A percentile compares a stretch with the other conserved stretches of the same genome.
phyloP scores from a whole-genome alignment of 2,797 vertebrate species.

The Tauraco hartlaubi region DNA sequence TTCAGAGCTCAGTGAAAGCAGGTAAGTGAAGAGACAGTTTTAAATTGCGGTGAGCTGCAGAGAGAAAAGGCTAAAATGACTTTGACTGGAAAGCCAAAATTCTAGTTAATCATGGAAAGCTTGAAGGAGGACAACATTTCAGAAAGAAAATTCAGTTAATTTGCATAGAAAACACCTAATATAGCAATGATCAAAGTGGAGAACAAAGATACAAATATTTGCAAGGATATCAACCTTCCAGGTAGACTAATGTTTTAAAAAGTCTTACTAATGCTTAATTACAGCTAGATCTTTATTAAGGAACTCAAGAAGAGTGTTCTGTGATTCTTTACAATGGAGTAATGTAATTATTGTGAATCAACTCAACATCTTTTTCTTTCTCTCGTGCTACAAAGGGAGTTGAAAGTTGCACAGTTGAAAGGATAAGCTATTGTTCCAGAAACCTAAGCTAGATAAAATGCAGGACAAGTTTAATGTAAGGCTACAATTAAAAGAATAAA shows the following conservation, averaged over 20 bases:
- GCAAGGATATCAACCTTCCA: not conserved
- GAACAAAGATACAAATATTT: not conserved
- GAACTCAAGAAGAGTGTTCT: not conserved
- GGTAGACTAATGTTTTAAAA: not conserved
- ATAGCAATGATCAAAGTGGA: not conserved
- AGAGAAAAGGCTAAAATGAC: not conserved
- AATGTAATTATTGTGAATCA: slow-evolving; percentile 28
- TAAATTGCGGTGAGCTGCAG: not conserved
- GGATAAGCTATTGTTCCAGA: slow-evolving; percentile 51
- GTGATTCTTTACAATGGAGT: not conserved
- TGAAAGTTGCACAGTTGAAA: not conserved
- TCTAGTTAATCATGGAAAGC: not conserved
- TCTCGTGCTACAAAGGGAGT: not conserved
- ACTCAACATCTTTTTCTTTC: slow-evolving; percentile 22
- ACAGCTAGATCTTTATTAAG: not conserved
- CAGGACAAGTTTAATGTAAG: slow-evolving; percentile 25
- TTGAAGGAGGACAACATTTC: not conserved
- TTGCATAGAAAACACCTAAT: not conserved
- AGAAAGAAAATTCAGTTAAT: not conserved
- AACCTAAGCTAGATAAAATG: not conserved
- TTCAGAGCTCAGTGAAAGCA: not conserved
- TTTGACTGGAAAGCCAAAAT: not conserved
- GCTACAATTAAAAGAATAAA: slow-evolving; percentile 57
- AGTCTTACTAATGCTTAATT: slow-evolving; percentile 8
- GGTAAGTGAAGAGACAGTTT: not conserved